A percentile compares a stretch with the other conserved stretches of the same genome.
Conservation (phyloP, 2,113 vertebrate genomes). For the Brachyhypopomus gauderio region DNA sequence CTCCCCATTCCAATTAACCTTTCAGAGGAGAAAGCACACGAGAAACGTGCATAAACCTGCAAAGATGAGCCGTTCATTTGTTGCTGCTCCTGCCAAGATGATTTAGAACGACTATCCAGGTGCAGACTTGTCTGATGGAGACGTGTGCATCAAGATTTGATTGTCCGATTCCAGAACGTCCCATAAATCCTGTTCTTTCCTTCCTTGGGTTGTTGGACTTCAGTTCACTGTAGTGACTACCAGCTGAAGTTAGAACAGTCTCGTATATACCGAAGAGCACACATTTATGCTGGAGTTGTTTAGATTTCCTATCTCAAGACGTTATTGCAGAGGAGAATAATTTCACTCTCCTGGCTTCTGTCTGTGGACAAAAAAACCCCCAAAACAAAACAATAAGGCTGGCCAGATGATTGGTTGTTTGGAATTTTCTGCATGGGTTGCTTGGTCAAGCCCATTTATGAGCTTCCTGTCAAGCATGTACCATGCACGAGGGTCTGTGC, state of each 20-base stretch:
- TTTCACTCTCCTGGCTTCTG: not conserved
- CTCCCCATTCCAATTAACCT: slow-evolving; percentile 58
- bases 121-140: slow-evolving; percentile 20
- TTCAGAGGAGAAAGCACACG: slow-evolving; percentile 41
- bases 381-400: too few species aligned
- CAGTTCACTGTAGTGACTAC: too few species aligned
- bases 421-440: not conserved
- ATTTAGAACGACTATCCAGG: slow-evolving; percentile 43
- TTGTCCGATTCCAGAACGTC: slow-evolving; percentile 14
- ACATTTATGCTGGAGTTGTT: not conserved
- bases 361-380: not conserved
- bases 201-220: not conserved
- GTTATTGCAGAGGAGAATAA: not conserved
- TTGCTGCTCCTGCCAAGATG: slow-evolving; percentile 45
- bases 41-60: slow-evolving; percentile 30
- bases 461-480: not conserved
- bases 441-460: not conserved
- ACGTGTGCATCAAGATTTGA: slow-evolving; percentile 19
- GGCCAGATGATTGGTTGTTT: not conserved
- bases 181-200: not conserved
- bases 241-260: not conserved
- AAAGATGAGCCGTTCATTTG: slow-evolving; percentile 51
- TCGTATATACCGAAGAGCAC: slow-evolving; percentile 4
- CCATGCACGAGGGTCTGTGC: not conserved
- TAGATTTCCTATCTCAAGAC: not conserved